Conservation (phyloP, 2,113 vertebrate genomes). For the Microcebus ravelobensis region DNA sequence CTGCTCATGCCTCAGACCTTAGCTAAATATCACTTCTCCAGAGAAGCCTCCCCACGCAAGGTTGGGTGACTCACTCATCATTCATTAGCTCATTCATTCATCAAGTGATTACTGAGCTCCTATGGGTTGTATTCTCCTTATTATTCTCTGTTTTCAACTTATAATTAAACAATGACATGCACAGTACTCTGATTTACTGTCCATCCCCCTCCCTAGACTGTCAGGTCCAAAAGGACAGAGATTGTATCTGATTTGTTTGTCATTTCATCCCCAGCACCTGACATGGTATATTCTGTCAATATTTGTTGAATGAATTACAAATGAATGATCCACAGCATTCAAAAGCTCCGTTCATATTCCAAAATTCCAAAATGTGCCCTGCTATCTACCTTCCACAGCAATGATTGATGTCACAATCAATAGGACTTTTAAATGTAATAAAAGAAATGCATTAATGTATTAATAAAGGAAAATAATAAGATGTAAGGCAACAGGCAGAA, state of each 20-base stretch:
- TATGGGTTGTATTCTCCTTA: neutral
- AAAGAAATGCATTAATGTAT: neutral
- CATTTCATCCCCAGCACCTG: neutral
- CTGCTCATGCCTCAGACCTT: neutral
- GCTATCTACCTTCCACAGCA: neutral
- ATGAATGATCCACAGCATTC: neutral
- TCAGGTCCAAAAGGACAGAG: neutral
- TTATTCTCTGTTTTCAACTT: neutral
- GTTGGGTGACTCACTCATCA: neutral
- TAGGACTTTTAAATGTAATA: neutral
- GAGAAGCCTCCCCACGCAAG: neutral
- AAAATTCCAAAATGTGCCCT: neutral
- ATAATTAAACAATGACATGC: neutral
- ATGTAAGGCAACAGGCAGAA: neutral
- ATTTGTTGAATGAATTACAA: neutral
- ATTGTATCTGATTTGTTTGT: neutral
- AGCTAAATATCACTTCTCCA: neutral
- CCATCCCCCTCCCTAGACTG: neutral
- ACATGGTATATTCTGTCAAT: neutral
- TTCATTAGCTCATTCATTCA: neutral
- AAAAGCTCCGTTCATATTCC: neutral
- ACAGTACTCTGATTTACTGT: neutral
- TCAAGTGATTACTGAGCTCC: neutral
- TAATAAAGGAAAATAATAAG: slow-evolving; percentile 8
- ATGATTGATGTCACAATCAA: slow-evolving; percentile 1